phyloP scores from a whole-genome alignment of 2,113 vertebrate genomes.

The Tetrax tetrax region DNA sequence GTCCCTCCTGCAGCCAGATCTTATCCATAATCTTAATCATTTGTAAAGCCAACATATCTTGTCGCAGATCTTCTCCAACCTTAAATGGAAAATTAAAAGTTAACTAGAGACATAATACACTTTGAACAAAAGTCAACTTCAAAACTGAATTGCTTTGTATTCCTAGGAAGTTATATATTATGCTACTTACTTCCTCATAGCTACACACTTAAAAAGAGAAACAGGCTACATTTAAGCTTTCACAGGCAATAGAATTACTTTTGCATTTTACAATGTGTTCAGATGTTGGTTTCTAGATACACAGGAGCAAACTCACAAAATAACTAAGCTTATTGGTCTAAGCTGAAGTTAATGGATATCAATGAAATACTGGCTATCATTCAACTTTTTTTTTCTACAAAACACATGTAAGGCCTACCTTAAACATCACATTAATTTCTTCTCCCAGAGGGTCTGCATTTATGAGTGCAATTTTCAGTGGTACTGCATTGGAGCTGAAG shows the following conservation, averaged over 20 bases:
- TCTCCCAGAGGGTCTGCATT: constrained; percentile 95
- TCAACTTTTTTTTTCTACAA: neutral
- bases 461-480: constrained; percentile 89
- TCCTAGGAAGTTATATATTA: neutral
- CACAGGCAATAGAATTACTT: neutral
- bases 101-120: neutral
- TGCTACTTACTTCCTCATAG: neutral
- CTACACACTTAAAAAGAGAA: neutral
- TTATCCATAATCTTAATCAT: constrained; percentile 99
- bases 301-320: neutral
- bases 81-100: constrained; percentile 54
- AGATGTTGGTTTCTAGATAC: neutral
- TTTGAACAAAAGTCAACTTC: neutral
- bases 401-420: constrained; percentile 76
- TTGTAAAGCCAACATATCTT: constrained; percentile 98
- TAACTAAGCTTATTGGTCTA: neutral
- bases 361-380: neutral
- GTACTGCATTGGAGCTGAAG: constrained; percentile 98
- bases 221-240: neutral
- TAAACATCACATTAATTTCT: constrained; percentile 99
- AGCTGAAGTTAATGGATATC: neutral
- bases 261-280: neutral
- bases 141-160: neutral
- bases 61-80: constrained; percentile 96
- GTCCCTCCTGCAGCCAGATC: constrained; percentile 96